A percentile compares a stretch with the other conserved stretches of the same genome.
Evolutionary conservation across 2,113 vertebrate genomes (phyloP).

Genomic region (Baryphthengus martii): DNA sequence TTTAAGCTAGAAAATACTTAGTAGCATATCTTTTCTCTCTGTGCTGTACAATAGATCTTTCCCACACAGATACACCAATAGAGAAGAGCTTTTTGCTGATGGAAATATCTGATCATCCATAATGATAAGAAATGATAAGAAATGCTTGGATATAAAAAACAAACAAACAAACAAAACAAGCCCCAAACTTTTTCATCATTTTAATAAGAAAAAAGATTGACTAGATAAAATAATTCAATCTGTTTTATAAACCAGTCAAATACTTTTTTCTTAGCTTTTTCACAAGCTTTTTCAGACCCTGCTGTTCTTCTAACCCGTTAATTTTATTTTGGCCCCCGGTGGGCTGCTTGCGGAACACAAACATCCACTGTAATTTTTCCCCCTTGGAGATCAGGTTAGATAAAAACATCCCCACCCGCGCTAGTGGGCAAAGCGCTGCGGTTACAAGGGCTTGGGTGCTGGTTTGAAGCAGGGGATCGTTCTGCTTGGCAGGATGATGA

Average conservation of each 20-base stretch:
- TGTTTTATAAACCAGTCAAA: neutral
- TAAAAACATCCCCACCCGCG: accelerated
- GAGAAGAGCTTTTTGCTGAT: neutral
- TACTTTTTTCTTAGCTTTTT: neutral
- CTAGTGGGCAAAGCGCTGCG: accelerated
- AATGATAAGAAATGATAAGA: neutral
- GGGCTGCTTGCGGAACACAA: neutral
- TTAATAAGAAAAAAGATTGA: neutral
- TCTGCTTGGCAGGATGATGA: neutral
- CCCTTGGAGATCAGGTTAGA: neutral
- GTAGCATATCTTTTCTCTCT: neutral
- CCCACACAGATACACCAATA: neutral
- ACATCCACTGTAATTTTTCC: neutral
- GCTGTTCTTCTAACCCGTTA: neutral
- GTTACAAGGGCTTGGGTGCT: accelerated
- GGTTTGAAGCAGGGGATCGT: neutral
- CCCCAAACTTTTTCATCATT: neutral
- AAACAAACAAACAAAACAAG: no score
- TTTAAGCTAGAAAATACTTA: neutral
- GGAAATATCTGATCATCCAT: neutral
- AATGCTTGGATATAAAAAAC: neutral
- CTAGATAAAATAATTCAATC: neutral
- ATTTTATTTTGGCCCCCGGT: neutral
- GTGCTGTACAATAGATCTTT: neutral
- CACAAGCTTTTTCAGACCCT: neutral